Percentiles rank a stretch among this genome's conserved stretches.
Evolutionary conservation across 2,888 invertebrate species (phyloP).

Genomic region (Platycheirus albimanus): DNA sequence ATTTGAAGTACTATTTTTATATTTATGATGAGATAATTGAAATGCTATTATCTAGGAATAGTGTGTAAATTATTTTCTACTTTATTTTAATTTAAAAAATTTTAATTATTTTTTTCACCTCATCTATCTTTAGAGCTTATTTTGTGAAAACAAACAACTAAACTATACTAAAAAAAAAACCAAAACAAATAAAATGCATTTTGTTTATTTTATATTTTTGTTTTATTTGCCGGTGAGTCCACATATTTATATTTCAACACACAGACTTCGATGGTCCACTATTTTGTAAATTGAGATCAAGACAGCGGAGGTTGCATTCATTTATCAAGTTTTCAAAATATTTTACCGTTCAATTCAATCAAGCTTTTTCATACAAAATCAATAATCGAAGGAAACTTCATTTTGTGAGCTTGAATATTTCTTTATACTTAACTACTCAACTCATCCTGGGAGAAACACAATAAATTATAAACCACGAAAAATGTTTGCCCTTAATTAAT

Average conservation of each 20-base stretch:
- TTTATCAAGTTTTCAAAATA: too few relatives aligned
- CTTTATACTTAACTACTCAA: too few relatives aligned
- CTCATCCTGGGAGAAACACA: too few relatives aligned
- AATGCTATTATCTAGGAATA: conserved; percentile 70
- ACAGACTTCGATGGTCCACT: too few relatives aligned
- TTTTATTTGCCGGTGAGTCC: conserved; percentile 19
- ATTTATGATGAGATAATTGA: conserved; percentile 63
- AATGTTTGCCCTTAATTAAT: too few relatives aligned
- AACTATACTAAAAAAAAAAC: conserved; percentile 38
- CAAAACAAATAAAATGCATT: conserved; percentile 68
- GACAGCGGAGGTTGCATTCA: too few relatives aligned
- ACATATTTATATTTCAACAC: background rate
- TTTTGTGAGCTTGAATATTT: too few relatives aligned
- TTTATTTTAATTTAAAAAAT: conserved; percentile 38
- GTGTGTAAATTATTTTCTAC: conserved; percentile 60
- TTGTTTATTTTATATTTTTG: conserved; percentile 61
- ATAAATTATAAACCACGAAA: too few relatives aligned
- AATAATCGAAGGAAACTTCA: too few relatives aligned
- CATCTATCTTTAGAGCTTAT: conserved; percentile 53
- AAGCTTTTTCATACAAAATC: too few relatives aligned
- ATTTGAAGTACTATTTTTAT: conserved; percentile 64
- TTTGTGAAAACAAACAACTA: conserved; percentile 60
- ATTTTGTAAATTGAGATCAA: too few relatives aligned
- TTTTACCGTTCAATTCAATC: too few relatives aligned
- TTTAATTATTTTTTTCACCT: conserved; percentile 34